These are phyloP conservation scores for Papilio glaucus DNA, from an alignment of 1,140 invertebrate species.

Conservation along the genomic window DNA sequence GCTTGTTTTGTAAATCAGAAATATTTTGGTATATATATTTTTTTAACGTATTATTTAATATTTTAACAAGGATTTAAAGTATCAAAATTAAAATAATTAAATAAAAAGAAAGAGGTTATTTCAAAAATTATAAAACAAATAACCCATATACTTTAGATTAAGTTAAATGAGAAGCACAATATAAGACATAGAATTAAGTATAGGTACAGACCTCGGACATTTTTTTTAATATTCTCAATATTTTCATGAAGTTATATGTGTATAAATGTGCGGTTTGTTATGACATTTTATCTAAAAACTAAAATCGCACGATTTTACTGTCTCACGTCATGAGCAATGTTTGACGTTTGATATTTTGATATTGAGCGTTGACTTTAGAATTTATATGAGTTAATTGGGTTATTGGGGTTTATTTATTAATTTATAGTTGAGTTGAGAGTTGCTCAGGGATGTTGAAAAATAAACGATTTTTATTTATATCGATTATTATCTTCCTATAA, in stretches of 20 bases:
- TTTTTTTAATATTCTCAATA: slow-evolving; percentile 19
- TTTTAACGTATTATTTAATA: no score
- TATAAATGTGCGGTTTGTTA: slow-evolving; percentile 1
- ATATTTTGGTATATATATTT: no score
- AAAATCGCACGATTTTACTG: no score
- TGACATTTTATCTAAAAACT: background rate
- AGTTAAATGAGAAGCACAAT: slow-evolving; percentile 25
- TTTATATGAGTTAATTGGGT: no score
- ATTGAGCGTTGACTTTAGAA: no score
- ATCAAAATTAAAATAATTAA: background rate
- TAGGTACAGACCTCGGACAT: slow-evolving; percentile 13
- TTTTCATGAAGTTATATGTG: slow-evolving; percentile 12
- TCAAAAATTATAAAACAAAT: background rate
- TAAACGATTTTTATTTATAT: no score
- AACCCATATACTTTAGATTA: slow-evolving; percentile 27
- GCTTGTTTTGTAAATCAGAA: no score
- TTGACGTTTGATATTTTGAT: background rate
- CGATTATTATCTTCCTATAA: no score
- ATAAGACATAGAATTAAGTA: background rate
- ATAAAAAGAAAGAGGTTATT: background rate
- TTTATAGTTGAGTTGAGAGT: no score
- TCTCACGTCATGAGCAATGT: background rate
- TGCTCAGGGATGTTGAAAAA: no score
- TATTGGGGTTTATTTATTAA: no score
- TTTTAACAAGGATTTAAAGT: no score